phyloP scores from a whole-genome alignment of 1,140 invertebrate species.

The Panagrolaimus sp. region DNA sequence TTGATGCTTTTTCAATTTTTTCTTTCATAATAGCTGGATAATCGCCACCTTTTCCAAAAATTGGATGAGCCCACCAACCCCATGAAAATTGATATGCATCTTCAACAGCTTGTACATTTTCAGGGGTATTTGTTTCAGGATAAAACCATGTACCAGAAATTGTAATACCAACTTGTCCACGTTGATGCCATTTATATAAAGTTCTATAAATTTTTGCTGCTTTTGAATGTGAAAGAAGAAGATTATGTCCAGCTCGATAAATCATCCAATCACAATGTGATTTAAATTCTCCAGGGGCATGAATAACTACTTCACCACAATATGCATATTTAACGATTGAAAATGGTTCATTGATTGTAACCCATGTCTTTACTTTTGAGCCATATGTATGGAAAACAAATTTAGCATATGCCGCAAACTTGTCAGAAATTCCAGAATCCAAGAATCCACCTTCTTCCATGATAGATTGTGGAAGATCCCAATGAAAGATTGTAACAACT shows the following conservation, averaged over 20 bases:
- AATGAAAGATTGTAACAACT: neutral
- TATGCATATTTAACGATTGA: neutral
- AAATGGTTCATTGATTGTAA: slow-evolving; percentile 12
- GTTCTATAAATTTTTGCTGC: neutral
- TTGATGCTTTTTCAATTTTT: neutral
- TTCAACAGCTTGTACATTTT: too few relatives aligned
- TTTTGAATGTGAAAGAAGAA: neutral
- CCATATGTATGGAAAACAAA: neutral
- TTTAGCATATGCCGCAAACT: neutral
- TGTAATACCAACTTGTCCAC: neutral
- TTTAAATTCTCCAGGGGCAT: too few relatives aligned
- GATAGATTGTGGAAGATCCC: neutral
- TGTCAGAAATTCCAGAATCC: neutral
- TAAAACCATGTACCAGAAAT: neutral
- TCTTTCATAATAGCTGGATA: neutral
- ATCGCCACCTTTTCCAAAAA: neutral
- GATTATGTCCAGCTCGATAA: neutral
- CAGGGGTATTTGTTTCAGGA: too few relatives aligned
- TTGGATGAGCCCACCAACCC: neutral
- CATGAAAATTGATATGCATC: neutral
- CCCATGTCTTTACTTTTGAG: neutral
- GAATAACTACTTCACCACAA: neutral
- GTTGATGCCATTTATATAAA: neutral
- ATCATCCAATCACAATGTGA: neutral
- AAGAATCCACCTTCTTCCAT: neutral